Evolutionary conservation across 2,888 invertebrate genomes (phyloP).

Genomic region (Troides helena): DNA sequence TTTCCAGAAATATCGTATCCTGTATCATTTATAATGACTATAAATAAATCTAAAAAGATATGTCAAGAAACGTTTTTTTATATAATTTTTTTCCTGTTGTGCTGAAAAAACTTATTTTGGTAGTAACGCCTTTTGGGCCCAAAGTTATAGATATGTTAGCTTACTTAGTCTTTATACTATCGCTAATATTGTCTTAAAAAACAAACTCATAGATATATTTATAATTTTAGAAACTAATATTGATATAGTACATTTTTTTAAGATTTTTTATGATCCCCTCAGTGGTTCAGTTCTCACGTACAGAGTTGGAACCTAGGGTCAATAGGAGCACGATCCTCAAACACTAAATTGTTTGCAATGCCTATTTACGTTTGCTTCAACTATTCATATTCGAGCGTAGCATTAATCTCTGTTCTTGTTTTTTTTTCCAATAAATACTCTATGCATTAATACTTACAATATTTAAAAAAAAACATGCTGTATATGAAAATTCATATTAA

Average conservation of each 20-base stretch:
- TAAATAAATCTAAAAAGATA: too few species aligned
- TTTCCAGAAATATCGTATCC: too few species aligned
- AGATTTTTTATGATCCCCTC: slow-evolving; percentile 51
- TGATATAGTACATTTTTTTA: slow-evolving; percentile 38
- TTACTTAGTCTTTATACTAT: too few species aligned
- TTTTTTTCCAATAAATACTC: not conserved
- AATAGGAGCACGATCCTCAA: slow-evolving; percentile 59
- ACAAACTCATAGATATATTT: not conserved
- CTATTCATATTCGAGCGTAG: slow-evolving; percentile 40
- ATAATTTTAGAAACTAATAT: not conserved
- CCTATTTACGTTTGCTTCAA: slow-evolving; percentile 43
- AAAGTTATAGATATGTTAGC: too few species aligned
- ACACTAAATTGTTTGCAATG: slow-evolving; percentile 41
- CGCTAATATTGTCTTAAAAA: not conserved
- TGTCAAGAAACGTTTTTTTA: too few species aligned
- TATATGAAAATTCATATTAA: too few species aligned
- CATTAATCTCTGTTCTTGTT: not conserved
- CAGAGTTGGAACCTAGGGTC: slow-evolving; percentile 36
- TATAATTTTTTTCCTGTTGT: too few species aligned
- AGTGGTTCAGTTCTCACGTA: slow-evolving; percentile 53
- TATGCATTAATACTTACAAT: not conserved
- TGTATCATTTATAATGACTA: too few species aligned
- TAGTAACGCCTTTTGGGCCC: too few species aligned
- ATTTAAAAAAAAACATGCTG: too few species aligned
- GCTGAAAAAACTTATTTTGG: too few species aligned